phyloP scores from a whole-genome alignment of 2,113 vertebrate species.

The Erythrocebus patas region DNA sequence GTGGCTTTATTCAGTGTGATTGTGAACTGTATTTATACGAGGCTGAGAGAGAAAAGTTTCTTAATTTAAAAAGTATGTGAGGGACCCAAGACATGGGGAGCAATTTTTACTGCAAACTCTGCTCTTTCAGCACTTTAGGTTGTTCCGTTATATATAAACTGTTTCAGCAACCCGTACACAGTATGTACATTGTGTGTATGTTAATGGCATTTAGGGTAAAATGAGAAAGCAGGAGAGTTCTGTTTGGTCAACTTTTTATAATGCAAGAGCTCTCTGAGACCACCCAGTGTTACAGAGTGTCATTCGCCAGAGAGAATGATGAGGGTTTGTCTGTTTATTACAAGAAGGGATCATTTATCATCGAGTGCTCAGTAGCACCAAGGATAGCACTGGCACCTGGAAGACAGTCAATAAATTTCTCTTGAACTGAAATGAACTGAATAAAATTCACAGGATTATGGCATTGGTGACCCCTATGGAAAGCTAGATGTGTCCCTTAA shows the following conservation, averaged over 20 bases:
- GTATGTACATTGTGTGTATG: background rate
- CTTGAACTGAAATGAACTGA: background rate
- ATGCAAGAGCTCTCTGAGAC: background rate
- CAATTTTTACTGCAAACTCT: background rate
- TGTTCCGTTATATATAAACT: background rate
- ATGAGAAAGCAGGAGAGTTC: background rate
- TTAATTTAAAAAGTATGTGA: conserved; percentile 57
- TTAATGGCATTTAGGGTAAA: background rate
- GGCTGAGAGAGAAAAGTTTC: conserved; percentile 24
- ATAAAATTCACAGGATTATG: background rate
- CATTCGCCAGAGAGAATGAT: background rate
- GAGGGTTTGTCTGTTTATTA: background rate
- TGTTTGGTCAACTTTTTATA: background rate
- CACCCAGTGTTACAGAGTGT: background rate
- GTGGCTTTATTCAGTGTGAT: conserved; percentile 55
- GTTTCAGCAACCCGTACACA: background rate
- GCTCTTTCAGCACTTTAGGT: background rate
- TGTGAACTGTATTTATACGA: conserved; percentile 48
- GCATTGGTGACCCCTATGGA: background rate
- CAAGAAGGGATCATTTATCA: background rate
- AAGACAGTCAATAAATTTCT: background rate
- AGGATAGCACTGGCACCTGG: background rate
- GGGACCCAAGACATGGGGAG: background rate
- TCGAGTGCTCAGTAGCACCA: background rate
- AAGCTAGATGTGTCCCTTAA: background rate